Base-by-base conservation (phyloP, 1,140 invertebrate genomes). In the Pseudomyrmex flavicornis region DNA sequence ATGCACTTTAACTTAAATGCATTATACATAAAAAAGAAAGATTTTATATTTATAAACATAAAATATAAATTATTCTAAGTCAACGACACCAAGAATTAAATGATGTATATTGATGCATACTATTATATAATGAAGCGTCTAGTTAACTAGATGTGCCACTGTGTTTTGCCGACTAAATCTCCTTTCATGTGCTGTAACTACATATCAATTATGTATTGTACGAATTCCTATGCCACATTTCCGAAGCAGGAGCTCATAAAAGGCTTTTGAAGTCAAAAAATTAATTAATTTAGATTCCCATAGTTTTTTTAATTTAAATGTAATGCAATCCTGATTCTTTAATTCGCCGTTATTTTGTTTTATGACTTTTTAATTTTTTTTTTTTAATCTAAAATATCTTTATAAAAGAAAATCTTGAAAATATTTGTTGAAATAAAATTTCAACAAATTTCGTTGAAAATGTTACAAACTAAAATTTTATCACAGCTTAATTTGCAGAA, bases 391-490 rank as follows among this genome's bases (percentile, higher is more conserved):
- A 10, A 1, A 48, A 76, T 35, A 54, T 44, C 20, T 13, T 66
- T 77, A n/a, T 15, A n/a, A 52, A 13, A 26, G 5, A 13, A n/a
- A 9, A 65, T 2, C 20, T 44, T 22, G n/a, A n/a, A n/a, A n/a
- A n/a, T n/a, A n/a, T n/a, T n/a, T n/a, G n/a, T n/a, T n/a, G n/a
- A 54, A 77, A 54, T 68, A 48, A 68, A 52, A 68, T 56, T 76
- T 48, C 22, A 15, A 77, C 56, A 63, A 26, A 68, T 56, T 76
- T 48, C 12, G n/a, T 54, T 52, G 17, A 68, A 77, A 17, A 76
- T 66, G 52, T 54, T 54, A 54, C 48, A 17, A 3, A 22, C 52
- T 76, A 76, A 52, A 76, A 76, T 76, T 76, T 52, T 54, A 17
- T 13, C 52, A n/a, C 35, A 76, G 22, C 26, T 76, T 76, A 66